Base-by-base conservation (phyloP, 64 coral and sea anemone genomes). In the Acropora tenuis region DNA sequence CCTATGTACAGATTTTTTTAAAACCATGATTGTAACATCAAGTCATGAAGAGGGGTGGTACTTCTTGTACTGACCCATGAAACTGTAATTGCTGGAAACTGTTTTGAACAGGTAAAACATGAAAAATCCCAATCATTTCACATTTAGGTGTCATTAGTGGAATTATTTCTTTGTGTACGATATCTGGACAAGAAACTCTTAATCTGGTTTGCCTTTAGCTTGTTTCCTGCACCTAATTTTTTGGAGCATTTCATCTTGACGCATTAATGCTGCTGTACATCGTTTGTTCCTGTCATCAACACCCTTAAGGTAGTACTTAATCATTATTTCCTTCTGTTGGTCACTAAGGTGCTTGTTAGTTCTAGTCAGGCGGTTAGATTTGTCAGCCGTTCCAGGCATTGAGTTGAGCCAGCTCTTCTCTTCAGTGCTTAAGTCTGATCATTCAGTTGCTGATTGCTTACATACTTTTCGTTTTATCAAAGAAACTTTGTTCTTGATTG, bases 101-200 rank as follows among this genome's bases (percentile, higher is more conserved):
- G 50, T 53, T 53, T 53, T 53, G 50, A 53, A 53, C 50, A 5
- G 50, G 50, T 53, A 53, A 53, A 9, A 53, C 50, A 53, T 53
- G 50, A 30, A 53, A 53, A 53, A 53, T 53, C 50, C 50, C 50
- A 53, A 53, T 53, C 50, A 53, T 53, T 53, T 53, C 1, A 53
- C 50, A 53, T 53, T 53, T 53, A 53, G 50, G 50, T 53, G 50
- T 53, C 50, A 53, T 53, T 53, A 5, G 1, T 53, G 50, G 50
- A 53, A 53, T 53, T 53, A 53, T 53, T 53, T 53, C 50, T 53
- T 53, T 53, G 50, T 40, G 16, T 50, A 18, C 79, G 88, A 49
- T 89, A 89, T 44, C 75, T 30, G 8, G 74, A 89, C 87, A 75
- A 79, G 63, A 89, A 89, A n/a, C 88, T 89, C 60, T 89, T 89